Evolutionary conservation across 2,888 invertebrate species (phyloP).

Genomic region (Bombyx huttoni): DNA sequence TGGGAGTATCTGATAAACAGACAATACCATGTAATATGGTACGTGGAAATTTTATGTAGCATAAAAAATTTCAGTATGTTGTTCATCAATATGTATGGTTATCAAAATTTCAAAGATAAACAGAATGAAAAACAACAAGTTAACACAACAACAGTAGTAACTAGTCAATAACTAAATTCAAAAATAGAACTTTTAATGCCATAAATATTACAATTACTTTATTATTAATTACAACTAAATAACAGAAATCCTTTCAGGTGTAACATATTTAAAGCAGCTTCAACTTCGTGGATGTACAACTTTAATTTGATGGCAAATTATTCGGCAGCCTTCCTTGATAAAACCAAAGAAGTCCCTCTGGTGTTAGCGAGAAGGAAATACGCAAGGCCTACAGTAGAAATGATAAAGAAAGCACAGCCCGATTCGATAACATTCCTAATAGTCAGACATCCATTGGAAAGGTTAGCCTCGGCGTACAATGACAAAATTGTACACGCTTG

Average conservation of each 20-base stretch:
- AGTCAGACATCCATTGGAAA: slow-evolving; percentile 85
- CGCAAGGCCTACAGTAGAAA: slow-evolving; percentile 80
- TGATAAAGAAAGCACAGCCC: slow-evolving; percentile 81
- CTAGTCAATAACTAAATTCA: no score
- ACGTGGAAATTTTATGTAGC: slow-evolving; percentile 17
- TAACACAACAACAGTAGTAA: no score
- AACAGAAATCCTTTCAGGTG: slow-evolving; percentile 60
- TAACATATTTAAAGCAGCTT: slow-evolving; percentile 86
- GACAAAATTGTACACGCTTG: slow-evolving; percentile 88
- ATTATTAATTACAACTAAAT: no score
- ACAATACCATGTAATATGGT: slow-evolving; percentile 87
- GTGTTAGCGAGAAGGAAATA: slow-evolving; percentile 85
- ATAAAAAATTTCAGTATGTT: no score
- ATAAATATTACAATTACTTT: no score
- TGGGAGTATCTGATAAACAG: slow-evolving; percentile 89
- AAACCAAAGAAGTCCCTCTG: slow-evolving; percentile 83
- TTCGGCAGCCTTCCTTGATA: slow-evolving; percentile 81
- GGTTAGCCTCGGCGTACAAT: slow-evolving; percentile 84
- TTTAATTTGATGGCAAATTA: slow-evolving; percentile 90
- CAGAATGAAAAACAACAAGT: no score
- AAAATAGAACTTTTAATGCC: no score
- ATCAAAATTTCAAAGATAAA: no score
- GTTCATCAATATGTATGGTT: no score
- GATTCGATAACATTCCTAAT: slow-evolving; percentile 86
- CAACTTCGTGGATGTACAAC: slow-evolving; percentile 95